These are phyloP conservation scores for Porites lutea DNA, from an alignment of 64 coral and sea anemone species.

Conservation along the genomic window DNA sequence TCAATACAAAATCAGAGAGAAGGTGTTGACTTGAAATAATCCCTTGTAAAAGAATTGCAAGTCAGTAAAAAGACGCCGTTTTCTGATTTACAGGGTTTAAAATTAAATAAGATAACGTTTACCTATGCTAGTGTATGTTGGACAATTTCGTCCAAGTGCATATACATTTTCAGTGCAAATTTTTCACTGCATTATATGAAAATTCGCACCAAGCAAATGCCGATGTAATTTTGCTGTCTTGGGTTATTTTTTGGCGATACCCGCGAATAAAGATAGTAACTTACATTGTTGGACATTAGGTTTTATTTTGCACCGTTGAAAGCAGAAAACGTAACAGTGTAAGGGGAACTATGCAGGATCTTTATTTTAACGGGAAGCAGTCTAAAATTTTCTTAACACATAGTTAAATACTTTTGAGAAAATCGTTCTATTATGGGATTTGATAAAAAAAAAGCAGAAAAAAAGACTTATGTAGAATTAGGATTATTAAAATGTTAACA, in stretches of 20 bases:
- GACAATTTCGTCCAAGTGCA: no score
- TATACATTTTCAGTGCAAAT: no score
- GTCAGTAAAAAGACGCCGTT: no score
- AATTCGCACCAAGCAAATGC: background rate
- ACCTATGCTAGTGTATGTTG: no score
- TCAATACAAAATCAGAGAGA: no score
- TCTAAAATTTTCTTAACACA: constrained; percentile 6
- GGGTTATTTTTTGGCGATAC: no score
- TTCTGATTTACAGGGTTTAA: no score
- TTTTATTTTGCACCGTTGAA: background rate
- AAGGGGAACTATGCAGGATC: background rate
- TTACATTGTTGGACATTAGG: background rate
- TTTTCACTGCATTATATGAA: background rate
- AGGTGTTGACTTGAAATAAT: no score
- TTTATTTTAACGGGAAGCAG: background rate
- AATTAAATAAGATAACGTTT: background rate
- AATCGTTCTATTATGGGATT: constrained; percentile 18
- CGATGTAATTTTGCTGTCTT: background rate
- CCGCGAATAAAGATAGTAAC: background rate
- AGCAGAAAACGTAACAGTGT: background rate
- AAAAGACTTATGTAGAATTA: background rate
- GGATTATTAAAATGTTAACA: constrained; percentile 47
- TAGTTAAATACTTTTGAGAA: constrained; percentile 16
- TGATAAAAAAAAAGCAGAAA: background rate
- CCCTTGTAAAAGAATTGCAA: no score